These are phyloP conservation scores for Phania funesta DNA, from an alignment of 2,888 invertebrate genomes.

Conservation along the genomic window DNA sequence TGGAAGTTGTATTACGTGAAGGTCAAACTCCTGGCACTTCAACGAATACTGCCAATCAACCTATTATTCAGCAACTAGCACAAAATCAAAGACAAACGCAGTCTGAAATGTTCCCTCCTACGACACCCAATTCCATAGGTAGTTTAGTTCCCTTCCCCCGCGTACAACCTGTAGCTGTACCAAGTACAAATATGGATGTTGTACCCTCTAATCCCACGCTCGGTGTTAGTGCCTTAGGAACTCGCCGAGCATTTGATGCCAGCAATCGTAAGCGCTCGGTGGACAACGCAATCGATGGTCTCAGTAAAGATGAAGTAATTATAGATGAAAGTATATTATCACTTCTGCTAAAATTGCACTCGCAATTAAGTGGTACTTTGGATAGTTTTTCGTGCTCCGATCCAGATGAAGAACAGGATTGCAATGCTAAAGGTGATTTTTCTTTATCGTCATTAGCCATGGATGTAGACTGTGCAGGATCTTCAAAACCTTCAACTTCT, in stretches of 20 bases:
- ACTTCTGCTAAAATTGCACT: constrained; percentile 92
- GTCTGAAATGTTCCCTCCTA: constrained; percentile 79
- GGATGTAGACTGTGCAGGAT: constrained; percentile 78
- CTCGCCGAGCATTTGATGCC: constrained; percentile 73
- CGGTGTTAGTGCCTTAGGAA: constrained; percentile 69
- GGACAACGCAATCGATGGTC: constrained; percentile 78
- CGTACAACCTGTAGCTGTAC: constrained; percentile 80
- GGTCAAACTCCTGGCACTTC: constrained; percentile 70
- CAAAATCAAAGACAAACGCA: constrained; percentile 68
- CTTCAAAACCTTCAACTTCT: constrained; percentile 73
- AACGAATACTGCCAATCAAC: constrained; percentile 39
- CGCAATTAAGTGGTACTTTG: constrained; percentile 90
- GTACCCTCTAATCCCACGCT: constrained; percentile 80
- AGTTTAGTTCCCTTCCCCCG: constrained; percentile 80
- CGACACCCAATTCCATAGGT: constrained; percentile 73
- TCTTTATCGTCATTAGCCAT: constrained; percentile 69
- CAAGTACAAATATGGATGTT: constrained; percentile 80
- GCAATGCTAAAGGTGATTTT: constrained; percentile 10
- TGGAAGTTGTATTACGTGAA: constrained; percentile 80
- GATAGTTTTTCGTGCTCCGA: constrained; percentile 89
- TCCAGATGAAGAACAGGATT: constrained; percentile 67
- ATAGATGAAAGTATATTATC: constrained; percentile 95
- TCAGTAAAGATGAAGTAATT: constrained; percentile 82
- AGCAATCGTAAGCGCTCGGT: constrained; percentile 77
- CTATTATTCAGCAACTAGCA: constrained; percentile 28